Evolutionary conservation across 2,113 vertebrate species (phyloP), one percentile per base, ranked within the genome.

Genomic region (Tenrec ecaudatus): DNA sequence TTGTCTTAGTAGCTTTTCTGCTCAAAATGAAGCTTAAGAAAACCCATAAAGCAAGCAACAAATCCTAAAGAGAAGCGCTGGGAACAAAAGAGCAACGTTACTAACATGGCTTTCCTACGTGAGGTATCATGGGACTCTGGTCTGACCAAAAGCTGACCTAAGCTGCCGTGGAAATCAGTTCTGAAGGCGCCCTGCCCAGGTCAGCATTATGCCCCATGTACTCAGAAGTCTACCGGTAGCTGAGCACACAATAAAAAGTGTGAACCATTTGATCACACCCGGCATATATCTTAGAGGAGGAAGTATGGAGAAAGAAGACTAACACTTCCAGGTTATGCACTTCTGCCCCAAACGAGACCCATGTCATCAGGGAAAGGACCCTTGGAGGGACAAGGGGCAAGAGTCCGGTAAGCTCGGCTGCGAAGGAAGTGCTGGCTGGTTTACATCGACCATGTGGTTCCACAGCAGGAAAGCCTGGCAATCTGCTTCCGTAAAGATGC

Each of bases 1-100:
- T 84, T 96, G 97, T 91, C 94, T 95, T 80, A 94, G 90, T 58
- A 88, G 60, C 66, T 95, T 62, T 88, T 95, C 87, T 96, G 53
- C 20, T 25, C 95, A 75, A 77, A 96, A 17, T 90, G 71, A 40
- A 96, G 78, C 75, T 96, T 96, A 53, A 53, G 47, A 53, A 53
- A 53, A 53, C 60, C 94, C 81, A 92, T 84, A 23, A 82, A 12
- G 47, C 6, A 53, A 12, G 9, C 4, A 1, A 90, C 33, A 5
- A 33, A 95, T 38, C 31, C 9, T 36, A 75, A 38, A 60, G 83
- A 8, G 89, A 64, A 78, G 14, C 27, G 43, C 29, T 4, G 53
- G 20, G 9, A n/a, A n/a, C 29, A 75, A 47, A 64, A 83, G 62
- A 27, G 87, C 71, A 6, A 36, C 8, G 73, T 76, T 47, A 40